Evolutionary conservation across 1,140 invertebrate genomes (phyloP).

Genomic region (Trissolcus basalis): DNA sequence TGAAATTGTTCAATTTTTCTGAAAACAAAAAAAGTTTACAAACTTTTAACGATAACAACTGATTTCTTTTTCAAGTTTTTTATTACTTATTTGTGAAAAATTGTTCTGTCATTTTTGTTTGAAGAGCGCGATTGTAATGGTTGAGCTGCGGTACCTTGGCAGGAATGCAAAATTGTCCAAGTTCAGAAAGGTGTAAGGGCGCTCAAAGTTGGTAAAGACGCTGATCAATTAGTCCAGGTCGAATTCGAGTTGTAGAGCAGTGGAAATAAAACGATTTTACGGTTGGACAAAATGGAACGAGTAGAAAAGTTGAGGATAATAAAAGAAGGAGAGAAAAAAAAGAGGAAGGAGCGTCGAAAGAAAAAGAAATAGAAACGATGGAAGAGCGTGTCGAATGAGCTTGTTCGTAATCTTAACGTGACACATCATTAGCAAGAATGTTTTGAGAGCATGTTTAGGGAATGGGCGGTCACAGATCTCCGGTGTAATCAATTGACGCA

Average conservation of each 20-base stretch:
- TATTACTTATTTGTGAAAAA: too few relatives aligned
- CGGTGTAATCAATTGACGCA: constrained; percentile 64
- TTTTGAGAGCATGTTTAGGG: constrained; percentile 55
- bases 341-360: not conserved
- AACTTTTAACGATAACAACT: too few relatives aligned
- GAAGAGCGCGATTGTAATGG: too few relatives aligned
- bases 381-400: constrained; percentile 49
- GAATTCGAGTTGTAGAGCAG: constrained; percentile 22
- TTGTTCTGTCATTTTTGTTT: too few relatives aligned
- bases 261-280: not conserved
- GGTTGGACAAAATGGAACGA: constrained; percentile 20
- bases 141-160: too few relatives aligned
- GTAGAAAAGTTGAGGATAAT: constrained; percentile 1
- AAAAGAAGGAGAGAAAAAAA: constrained; percentile 14
- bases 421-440: constrained; percentile 56
- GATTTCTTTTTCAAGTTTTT: too few relatives aligned
- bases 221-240: constrained; percentile 9
- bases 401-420: constrained; percentile 53
- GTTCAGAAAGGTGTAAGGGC: too few relatives aligned
- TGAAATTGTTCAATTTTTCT: too few relatives aligned
- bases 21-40: too few relatives aligned
- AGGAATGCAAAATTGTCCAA: too few relatives aligned
- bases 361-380: constrained; percentile 23
- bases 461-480: constrained; percentile 47
- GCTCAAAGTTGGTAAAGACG: too few relatives aligned